A percentile compares a stretch with the other conserved stretches of the same genome.
These are phyloP conservation scores for Meles meles DNA, from an alignment of 2,113 vertebrate species.

Conservation along the genomic window DNA sequence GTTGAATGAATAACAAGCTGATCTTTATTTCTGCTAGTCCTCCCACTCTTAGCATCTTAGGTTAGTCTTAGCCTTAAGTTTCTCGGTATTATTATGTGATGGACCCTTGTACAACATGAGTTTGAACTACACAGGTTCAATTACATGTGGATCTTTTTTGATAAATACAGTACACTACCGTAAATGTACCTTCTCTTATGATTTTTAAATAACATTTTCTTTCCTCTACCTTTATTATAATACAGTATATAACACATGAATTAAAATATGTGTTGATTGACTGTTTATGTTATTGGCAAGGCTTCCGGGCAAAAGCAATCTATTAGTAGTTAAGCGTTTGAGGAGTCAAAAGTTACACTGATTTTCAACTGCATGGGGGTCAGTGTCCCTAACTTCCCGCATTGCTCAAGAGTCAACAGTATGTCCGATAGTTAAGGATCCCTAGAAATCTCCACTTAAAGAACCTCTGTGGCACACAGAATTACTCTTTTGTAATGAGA, in stretches of 20 bases:
- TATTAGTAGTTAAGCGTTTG: not conserved
- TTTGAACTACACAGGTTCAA: not conserved
- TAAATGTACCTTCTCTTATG: not conserved
- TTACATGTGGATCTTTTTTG: not conserved
- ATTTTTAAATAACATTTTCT: not conserved
- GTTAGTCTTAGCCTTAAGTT: not conserved
- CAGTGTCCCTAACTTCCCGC: not conserved
- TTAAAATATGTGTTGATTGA: not conserved
- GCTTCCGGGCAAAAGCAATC: not conserved
- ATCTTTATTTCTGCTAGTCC: not conserved
- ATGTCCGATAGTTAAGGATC: not conserved
- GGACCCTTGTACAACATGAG: not conserved
- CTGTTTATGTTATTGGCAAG: not conserved
- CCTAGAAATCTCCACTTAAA: not conserved
- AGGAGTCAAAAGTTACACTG: not conserved
- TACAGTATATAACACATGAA: not conserved
- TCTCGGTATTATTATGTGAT: not conserved
- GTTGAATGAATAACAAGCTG: conserved; percentile 14
- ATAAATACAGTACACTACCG: not conserved
- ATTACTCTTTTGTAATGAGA: conserved; percentile 1
- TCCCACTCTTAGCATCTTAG: not conserved
- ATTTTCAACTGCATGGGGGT: not conserved
- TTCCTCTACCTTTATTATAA: not conserved
- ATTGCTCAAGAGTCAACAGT: not conserved
- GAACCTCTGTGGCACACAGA: not conserved